These are phyloP conservation scores for Yponomeuta evonymella DNA, from an alignment of 2,888 invertebrate genomes.

Conservation along the genomic window DNA sequence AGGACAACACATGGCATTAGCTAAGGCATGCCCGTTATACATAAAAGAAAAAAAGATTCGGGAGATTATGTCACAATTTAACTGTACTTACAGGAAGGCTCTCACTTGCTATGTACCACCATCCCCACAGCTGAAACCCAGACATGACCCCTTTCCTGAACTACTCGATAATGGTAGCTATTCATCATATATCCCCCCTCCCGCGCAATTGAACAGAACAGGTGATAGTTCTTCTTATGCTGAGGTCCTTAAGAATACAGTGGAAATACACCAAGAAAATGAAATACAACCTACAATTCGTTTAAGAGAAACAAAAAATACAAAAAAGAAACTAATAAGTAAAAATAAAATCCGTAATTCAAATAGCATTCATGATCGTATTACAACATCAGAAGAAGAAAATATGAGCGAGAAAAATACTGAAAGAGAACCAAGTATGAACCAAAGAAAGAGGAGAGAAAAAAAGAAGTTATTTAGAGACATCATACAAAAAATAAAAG, in stretches of 20 bases:
- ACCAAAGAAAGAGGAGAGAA: not conserved
- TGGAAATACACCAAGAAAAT: too few relatives aligned
- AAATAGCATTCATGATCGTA: too few relatives aligned
- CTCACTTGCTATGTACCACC: constrained; percentile 10
- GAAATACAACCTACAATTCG: too few relatives aligned
- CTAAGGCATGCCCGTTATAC: constrained; percentile 5
- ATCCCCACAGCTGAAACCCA: not conserved
- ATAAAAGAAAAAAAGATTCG: constrained; percentile 6
- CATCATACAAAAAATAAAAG: not conserved
- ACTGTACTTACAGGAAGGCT: constrained; percentile 19
- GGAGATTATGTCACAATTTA: constrained; percentile 18
- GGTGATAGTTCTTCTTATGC: not conserved
- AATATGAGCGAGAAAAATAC: not conserved
- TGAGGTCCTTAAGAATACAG: too few relatives aligned
- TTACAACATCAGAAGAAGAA: too few relatives aligned
- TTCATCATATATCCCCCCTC: too few relatives aligned
- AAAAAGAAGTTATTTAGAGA: not conserved
- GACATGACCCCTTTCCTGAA: too few relatives aligned
- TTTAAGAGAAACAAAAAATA: too few relatives aligned
- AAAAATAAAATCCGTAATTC: not conserved
- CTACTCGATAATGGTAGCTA: too few relatives aligned
- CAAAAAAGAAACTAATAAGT: too few relatives aligned
- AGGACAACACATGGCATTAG: constrained; percentile 18
- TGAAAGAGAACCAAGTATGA: not conserved
- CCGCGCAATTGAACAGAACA: not conserved